Conservation (phyloP, 2,797 vertebrate species). For the Hippoglossus hippoglossus region DNA sequence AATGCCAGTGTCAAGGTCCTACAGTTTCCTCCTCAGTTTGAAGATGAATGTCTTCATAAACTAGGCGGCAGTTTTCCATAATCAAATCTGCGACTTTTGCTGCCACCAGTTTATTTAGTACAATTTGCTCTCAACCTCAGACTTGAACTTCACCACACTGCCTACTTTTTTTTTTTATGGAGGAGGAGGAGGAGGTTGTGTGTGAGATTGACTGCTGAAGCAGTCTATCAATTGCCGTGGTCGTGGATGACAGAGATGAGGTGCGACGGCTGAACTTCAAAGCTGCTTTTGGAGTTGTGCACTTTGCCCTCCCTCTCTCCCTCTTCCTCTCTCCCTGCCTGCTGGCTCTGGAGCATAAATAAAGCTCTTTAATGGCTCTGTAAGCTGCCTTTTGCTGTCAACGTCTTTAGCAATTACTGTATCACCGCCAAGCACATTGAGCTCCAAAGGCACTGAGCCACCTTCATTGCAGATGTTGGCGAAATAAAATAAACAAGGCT, state of each 20-base stretch:
- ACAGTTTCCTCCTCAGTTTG: constrained; percentile 64
- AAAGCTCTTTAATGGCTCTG: constrained; percentile 84
- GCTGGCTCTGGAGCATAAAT: constrained; percentile 82
- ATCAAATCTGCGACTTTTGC: constrained; percentile 69
- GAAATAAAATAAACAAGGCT: constrained; percentile 67
- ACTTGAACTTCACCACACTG: constrained; percentile 71
- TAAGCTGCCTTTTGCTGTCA: constrained; percentile 85
- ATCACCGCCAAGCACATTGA: constrained; percentile 71
- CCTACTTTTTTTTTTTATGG: constrained; percentile 41
- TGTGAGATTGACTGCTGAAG: constrained; percentile 66
- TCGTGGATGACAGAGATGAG: constrained; percentile 81
- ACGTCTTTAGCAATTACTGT: constrained; percentile 85
- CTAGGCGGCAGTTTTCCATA: constrained; percentile 58
- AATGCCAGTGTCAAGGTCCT: constrained; percentile 70
- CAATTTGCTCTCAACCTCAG: constrained; percentile 70
- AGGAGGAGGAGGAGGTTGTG: constrained; percentile 38
- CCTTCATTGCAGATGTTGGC: constrained; percentile 79
- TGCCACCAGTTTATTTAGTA: constrained; percentile 68
- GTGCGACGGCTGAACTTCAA: constrained; percentile 85
- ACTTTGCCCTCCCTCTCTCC: constrained; percentile 75
- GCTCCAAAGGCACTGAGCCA: constrained; percentile 65
- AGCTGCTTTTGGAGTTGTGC: constrained; percentile 76
- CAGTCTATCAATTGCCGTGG: constrained; percentile 77
- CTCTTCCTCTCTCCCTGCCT: constrained; percentile 67
- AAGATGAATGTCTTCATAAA: constrained; percentile 70